phyloP scores from a whole-genome alignment of 2,113 vertebrate species.

The Athene cunicularia region DNA sequence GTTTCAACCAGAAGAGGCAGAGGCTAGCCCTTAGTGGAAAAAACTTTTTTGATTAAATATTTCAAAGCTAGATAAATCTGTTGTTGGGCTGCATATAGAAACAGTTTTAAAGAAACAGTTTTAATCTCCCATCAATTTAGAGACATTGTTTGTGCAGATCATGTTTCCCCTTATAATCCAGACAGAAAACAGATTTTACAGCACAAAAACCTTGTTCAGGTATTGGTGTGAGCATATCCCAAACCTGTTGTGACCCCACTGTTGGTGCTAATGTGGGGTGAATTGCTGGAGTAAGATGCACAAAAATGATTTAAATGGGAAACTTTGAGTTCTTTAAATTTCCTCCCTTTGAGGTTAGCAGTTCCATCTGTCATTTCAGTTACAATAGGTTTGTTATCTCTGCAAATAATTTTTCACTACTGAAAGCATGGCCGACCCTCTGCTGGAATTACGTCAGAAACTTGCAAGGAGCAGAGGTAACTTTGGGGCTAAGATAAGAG shows the following conservation, averaged over 20 bases:
- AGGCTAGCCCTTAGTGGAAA: background rate
- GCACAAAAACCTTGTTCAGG: background rate
- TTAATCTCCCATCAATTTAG: background rate
- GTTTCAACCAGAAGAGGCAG: background rate
- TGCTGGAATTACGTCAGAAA: background rate
- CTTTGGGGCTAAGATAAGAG: slow-evolving; percentile 6
- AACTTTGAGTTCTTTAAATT: background rate
- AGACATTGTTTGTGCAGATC: background rate
- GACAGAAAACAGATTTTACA: background rate
- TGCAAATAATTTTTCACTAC: slow-evolving; percentile 14
- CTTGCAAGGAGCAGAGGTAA: background rate
- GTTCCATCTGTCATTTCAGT: background rate
- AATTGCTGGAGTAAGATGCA: background rate
- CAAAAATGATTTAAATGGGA: background rate
- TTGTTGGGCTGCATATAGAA: background rate
- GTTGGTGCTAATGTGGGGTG: background rate
- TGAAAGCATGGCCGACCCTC: background rate
- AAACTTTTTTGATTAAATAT: background rate
- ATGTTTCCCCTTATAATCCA: background rate
- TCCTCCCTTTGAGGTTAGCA: background rate
- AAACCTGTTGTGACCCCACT: background rate
- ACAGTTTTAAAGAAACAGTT: background rate
- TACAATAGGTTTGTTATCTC: background rate
- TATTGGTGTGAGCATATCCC: background rate
- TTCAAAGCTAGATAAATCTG: background rate